Conservation (phyloP, 2,113 vertebrate species). For the Chinchilla lanigera region DNA sequence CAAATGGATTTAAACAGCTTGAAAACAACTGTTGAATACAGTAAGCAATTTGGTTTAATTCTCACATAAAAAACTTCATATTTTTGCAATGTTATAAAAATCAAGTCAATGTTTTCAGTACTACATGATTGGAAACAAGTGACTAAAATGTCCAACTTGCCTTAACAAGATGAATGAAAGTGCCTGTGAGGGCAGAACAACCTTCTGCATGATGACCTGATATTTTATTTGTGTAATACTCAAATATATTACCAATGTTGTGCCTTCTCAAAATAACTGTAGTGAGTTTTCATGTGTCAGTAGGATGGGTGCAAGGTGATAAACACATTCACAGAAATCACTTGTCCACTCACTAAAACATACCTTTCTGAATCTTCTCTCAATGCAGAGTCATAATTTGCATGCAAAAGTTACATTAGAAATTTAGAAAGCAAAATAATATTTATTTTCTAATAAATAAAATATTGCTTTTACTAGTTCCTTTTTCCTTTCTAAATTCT, state of each 20-base stretch:
- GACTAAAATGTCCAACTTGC: neutral
- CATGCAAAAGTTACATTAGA: neutral
- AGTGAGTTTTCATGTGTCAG: neutral
- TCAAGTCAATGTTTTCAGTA: neutral
- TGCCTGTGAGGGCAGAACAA: neutral
- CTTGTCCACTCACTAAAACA: neutral
- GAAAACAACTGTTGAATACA: neutral
- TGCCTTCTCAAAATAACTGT: neutral
- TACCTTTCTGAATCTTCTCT: conserved; percentile 24
- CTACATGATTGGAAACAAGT: neutral
- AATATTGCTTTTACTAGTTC: neutral
- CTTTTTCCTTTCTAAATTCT: neutral
- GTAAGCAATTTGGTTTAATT: neutral
- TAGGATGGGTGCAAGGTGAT: neutral
- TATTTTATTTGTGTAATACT: conserved; percentile 19
- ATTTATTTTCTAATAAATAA: neutral
- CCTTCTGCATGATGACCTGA: neutral
- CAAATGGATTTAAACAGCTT: neutral
- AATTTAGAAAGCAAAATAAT: neutral
- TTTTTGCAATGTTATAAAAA: neutral
- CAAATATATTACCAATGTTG: neutral
- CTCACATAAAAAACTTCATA: neutral
- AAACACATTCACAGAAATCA: neutral
- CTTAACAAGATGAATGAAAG: neutral
- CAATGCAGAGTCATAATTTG: neutral